phyloP scores from a whole-genome alignment of 2,113 vertebrate genomes.

The Tautogolabrus adspersus region DNA sequence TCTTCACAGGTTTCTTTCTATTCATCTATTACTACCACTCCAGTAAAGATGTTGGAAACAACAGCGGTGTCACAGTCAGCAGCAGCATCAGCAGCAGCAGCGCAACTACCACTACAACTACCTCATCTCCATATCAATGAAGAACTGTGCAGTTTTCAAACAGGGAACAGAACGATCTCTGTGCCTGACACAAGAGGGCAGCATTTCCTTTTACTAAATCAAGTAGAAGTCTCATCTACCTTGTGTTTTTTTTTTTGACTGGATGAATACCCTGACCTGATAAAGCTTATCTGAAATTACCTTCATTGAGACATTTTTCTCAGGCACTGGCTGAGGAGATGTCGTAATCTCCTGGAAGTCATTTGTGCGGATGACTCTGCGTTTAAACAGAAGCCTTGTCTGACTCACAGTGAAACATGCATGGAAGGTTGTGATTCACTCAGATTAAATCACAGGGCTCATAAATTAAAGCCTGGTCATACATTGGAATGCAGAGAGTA shows the following conservation, averaged over 20 bases:
- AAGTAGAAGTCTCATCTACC: background rate
- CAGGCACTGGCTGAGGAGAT: constrained; percentile 1
- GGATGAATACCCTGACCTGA: background rate
- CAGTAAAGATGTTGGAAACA: background rate
- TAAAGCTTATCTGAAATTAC: constrained; percentile 18
- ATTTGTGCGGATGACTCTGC: constrained; percentile 39
- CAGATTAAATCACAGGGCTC: constrained; percentile 24
- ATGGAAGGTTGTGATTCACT: constrained; percentile 50
- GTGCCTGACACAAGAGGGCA: constrained; percentile 69
- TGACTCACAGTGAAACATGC: constrained; percentile 39
- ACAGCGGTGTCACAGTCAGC: background rate
- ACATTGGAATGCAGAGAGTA: constrained; percentile 38
- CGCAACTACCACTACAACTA: background rate
- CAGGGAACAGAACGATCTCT: background rate
- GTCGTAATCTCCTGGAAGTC: constrained; percentile 39
- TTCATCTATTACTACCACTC: constrained; percentile 70
- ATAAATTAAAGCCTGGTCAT: constrained; percentile 28
- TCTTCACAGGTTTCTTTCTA: constrained; percentile 69
- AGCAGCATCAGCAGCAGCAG: background rate
- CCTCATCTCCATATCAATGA: rapidly evolving
- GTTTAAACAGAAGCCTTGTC: constrained; percentile 23
- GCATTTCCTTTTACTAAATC: constrained; percentile 47
- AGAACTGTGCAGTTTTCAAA: background rate
- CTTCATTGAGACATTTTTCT: constrained; percentile 23
- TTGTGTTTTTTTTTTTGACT: background rate